These are phyloP conservation scores for Nephrotoma flavescens DNA, from an alignment of 2,888 invertebrate genomes.

Conservation along the genomic window DNA sequence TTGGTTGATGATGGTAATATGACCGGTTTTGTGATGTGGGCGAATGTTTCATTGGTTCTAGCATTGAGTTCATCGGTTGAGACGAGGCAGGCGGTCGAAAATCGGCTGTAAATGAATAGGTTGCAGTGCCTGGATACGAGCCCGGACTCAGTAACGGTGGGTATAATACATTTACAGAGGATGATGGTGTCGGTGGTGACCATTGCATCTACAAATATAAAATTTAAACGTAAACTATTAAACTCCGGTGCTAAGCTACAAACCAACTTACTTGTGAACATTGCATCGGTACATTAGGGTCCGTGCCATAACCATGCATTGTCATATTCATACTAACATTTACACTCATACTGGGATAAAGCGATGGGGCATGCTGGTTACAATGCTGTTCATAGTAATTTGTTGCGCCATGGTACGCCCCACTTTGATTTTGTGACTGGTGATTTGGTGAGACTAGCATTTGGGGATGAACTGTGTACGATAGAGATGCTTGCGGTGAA, in stretches of 20 bases:
- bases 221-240: constrained; percentile 1
- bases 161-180: constrained; percentile 48
- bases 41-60: constrained; percentile 18
- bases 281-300: constrained; percentile 31
- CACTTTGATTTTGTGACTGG: constrained; percentile 15
- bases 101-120: constrained; percentile 73
- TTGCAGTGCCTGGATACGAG: constrained; percentile 50
- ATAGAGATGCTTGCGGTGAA: constrained; percentile 34
- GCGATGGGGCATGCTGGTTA: constrained; percentile 29
- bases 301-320: constrained; percentile 57
- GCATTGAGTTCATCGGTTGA: constrained; percentile 36
- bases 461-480: constrained; percentile 41
- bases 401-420: constrained; percentile 9
- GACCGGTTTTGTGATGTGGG: constrained; percentile 24
- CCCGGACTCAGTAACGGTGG: constrained; percentile 52
- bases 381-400: constrained; percentile 27
- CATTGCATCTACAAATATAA: constrained; percentile 47
- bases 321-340: constrained; percentile 96
- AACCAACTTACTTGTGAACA: constrained; percentile 48
- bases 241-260: neutral
- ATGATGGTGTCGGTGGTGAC: constrained; percentile 47
- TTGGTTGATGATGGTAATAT: constrained; percentile 17
- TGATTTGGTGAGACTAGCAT: constrained; percentile 46
- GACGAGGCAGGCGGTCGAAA: constrained; percentile 43
- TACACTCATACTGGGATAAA: constrained; percentile 89